Percentiles rank a stretch among this genome's conserved stretches.
Conservation (phyloP, 2,113 vertebrate genomes). For the Trachemys scripta region DNA sequence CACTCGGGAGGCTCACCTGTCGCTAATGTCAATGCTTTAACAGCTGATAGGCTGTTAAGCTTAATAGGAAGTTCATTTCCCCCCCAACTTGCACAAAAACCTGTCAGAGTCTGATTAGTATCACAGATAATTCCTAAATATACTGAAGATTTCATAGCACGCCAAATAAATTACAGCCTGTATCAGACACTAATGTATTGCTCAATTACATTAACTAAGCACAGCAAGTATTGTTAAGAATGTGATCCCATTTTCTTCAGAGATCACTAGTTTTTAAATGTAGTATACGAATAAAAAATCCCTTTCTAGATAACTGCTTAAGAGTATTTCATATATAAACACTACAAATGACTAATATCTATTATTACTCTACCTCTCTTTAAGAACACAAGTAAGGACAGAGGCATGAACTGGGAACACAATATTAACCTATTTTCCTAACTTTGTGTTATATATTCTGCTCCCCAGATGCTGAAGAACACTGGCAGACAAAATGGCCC, state of each 20-base stretch:
- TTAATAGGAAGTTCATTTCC: not conserved
- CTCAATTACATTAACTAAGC: slow-evolving; percentile 18
- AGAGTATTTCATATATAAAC: not conserved
- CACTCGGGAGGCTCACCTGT: not conserved
- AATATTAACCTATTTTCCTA: not conserved
- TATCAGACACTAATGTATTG: slow-evolving; percentile 7
- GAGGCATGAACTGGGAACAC: not conserved
- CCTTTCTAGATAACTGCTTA: not conserved
- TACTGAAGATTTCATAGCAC: not conserved
- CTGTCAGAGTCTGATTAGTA: not conserved
- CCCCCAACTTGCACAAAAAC: not conserved
- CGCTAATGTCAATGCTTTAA: not conserved
- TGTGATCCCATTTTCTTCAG: not conserved
- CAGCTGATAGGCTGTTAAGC: not conserved
- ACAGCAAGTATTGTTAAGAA: not conserved
- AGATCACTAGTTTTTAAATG: not conserved
- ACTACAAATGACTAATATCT: not conserved
- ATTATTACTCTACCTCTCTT: not conserved
- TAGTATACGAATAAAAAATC: not conserved
- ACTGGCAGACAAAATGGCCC: not conserved
- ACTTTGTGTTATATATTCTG: not conserved
- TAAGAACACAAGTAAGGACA: not conserved
- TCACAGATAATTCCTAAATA: not conserved
- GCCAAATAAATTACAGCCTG: slow-evolving; percentile 13
- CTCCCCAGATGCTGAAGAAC: not conserved